phyloP scores from a whole-genome alignment of 2,888 invertebrate species.

The Slavum lentiscoides region DNA sequence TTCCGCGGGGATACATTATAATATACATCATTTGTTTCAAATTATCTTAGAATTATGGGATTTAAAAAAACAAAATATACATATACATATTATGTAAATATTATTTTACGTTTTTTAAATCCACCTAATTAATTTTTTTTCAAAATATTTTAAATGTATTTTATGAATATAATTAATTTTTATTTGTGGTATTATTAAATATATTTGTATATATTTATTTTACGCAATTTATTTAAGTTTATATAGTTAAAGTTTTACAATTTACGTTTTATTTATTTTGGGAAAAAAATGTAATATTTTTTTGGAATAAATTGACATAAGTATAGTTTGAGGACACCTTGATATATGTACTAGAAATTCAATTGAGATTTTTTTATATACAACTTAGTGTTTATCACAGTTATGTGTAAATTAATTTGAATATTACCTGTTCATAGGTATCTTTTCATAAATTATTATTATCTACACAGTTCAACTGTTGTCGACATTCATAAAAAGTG shows the following conservation, averaged over 20 bases:
- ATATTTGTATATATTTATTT: neutral
- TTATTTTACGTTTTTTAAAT: no score
- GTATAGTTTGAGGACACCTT: neutral
- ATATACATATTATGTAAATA: no score
- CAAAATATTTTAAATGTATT: no score
- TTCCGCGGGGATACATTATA: neutral
- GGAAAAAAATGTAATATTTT: no score
- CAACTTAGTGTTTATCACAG: neutral
- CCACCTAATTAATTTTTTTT: no score
- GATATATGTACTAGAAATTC: neutral
- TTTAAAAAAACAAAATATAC: no score
- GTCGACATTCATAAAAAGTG: no score
- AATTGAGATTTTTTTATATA: neutral
- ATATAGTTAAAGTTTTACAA: neutral
- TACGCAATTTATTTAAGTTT: neutral
- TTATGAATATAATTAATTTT: neutral
- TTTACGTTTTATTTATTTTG: no score
- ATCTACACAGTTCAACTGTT: neutral
- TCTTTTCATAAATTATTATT: no score
- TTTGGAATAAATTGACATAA: no score
- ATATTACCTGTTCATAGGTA: neutral
- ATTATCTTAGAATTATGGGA: neutral
- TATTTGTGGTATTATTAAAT: neutral
- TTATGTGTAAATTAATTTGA: neutral
- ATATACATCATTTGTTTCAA: neutral